phyloP scores from a whole-genome alignment of 2,113 vertebrate species.

The Puntigrus tetrazona region DNA sequence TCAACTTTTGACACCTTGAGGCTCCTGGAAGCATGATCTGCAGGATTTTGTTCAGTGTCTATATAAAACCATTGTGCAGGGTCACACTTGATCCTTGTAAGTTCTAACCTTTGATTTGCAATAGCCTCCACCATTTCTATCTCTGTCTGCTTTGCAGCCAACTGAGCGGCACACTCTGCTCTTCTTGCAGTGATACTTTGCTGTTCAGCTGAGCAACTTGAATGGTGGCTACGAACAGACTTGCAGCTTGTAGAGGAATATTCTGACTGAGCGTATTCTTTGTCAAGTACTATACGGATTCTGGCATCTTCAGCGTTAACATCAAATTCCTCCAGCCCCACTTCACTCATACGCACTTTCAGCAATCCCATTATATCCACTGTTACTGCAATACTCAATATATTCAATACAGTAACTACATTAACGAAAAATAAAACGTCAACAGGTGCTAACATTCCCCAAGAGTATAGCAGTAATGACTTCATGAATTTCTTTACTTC shows the following conservation, averaged over 20 bases:
- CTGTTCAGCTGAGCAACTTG: neutral
- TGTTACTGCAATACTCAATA: too few relatives aligned
- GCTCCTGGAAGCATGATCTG: constrained; percentile 40
- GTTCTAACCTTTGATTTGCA: constrained; percentile 47
- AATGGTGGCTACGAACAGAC: constrained; percentile 21
- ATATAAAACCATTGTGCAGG: constrained; percentile 36
- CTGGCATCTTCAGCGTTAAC: constrained; percentile 42
- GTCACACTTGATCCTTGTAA: constrained; percentile 54
- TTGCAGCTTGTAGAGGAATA: constrained; percentile 27
- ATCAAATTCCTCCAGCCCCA: constrained; percentile 52
- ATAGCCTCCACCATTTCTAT: constrained; percentile 47
- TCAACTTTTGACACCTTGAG: constrained; percentile 42
- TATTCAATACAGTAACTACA: too few relatives aligned
- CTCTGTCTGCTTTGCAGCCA: constrained; percentile 47
- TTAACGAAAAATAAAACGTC: too few relatives aligned
- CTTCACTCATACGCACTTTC: constrained; percentile 51
- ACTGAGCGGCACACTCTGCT: constrained; percentile 46
- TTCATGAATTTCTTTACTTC: too few relatives aligned
- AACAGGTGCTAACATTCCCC: too few relatives aligned
- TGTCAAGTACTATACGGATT: constrained; percentile 49
- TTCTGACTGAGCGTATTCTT: constrained; percentile 50
- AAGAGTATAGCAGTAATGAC: too few relatives aligned
- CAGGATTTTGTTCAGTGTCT: constrained; percentile 41
- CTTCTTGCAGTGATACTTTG: constrained; percentile 46
- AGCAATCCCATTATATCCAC: constrained; percentile 47